These are phyloP conservation scores for Bathynomus jamesi DNA, from an alignment of 1,140 invertebrate species.

Conservation along the genomic window DNA sequence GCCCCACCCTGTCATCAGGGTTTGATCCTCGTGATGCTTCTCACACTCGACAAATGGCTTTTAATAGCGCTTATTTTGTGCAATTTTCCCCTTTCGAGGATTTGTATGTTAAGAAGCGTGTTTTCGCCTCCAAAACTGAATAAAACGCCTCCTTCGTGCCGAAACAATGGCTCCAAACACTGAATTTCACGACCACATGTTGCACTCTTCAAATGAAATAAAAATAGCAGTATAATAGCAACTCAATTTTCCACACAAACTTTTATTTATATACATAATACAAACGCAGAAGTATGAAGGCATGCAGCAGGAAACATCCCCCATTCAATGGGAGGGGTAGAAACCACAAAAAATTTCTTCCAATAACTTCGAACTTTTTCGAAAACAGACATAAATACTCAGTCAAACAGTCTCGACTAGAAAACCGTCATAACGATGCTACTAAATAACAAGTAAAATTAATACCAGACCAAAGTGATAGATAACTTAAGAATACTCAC, in stretches of 20 bases:
- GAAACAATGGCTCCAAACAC: not conserved
- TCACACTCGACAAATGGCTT: not conserved
- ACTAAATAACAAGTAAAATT: too few relatives aligned
- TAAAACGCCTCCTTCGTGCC: not conserved
- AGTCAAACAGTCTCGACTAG: too few relatives aligned
- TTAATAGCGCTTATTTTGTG: not conserved
- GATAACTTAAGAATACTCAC: too few relatives aligned
- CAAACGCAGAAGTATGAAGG: not conserved
- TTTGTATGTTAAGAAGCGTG: not conserved
- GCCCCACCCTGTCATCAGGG: too few relatives aligned
- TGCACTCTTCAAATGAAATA: not conserved
- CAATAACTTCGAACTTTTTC: too few relatives aligned
- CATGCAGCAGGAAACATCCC: too few relatives aligned
- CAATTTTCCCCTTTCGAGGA: not conserved
- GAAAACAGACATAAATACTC: too few relatives aligned
- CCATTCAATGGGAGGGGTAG: too few relatives aligned
- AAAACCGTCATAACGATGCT: too few relatives aligned
- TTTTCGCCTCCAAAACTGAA: not conserved
- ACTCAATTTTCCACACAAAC: not conserved
- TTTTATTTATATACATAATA: not conserved
- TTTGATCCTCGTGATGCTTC: not conserved
- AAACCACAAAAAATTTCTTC: too few relatives aligned
- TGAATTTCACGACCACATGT: not conserved
- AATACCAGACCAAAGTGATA: too few relatives aligned
- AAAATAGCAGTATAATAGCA: not conserved